Percentiles rank a stretch among this genome's conserved stretches.
Conservation (phyloP, 2,888 invertebrate genomes). For the Tanypteryx hageni region DNA sequence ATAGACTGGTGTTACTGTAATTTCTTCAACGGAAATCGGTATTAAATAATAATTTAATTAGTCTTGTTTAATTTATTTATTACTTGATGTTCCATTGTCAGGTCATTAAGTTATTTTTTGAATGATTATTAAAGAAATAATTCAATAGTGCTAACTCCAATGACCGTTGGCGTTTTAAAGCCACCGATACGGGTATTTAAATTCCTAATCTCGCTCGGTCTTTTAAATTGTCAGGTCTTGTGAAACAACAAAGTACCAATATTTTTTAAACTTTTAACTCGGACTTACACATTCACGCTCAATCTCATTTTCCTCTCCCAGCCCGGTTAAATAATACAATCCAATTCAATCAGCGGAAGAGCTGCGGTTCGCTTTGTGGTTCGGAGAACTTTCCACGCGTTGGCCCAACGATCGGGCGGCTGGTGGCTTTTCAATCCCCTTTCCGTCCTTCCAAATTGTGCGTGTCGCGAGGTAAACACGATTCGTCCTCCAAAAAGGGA, state of each 20-base stretch:
- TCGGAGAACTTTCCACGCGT: neutral
- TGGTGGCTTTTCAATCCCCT: neutral
- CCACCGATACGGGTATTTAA: neutral
- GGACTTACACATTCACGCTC: neutral
- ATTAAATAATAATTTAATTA: too few species aligned
- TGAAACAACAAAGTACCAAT: neutral
- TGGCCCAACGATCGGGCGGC: neutral
- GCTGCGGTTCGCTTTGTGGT: neutral
- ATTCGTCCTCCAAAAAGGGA: neutral
- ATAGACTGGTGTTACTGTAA: too few species aligned
- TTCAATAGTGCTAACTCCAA: too few species aligned
- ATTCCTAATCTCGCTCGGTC: neutral
- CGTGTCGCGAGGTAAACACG: neutral
- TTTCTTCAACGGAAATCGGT: too few species aligned
- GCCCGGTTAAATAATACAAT: neutral
- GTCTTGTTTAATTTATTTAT: too few species aligned
- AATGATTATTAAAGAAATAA: too few species aligned
- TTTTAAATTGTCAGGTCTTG: neutral
- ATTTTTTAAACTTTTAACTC: neutral
- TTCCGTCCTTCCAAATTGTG: neutral
- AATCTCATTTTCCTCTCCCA: neutral
- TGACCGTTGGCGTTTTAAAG: neutral
- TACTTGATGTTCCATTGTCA: too few species aligned
- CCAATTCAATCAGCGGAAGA: neutral
- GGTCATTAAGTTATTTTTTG: too few species aligned